Evolutionary conservation across 2,888 invertebrate genomes (phyloP), one percentile per base, ranked within the genome.

Genomic region (Zaprionus lineosus): DNA sequence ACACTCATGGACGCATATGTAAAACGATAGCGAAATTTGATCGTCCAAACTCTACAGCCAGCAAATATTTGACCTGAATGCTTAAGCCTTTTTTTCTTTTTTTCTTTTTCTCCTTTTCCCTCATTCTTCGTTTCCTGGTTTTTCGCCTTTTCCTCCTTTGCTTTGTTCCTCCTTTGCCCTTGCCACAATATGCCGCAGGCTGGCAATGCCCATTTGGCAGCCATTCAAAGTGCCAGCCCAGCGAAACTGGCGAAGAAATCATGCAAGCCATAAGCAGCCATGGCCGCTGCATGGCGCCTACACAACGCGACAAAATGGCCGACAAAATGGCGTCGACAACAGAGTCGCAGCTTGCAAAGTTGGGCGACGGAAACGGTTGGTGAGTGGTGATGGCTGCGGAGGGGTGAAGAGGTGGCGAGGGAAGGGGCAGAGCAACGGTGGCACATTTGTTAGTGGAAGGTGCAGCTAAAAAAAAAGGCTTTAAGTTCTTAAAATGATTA

Each of bases 241-340:
- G 33, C 33, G 52, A 41, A 52, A 57, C 43, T 70, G 48, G 61
- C 41, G 44, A 61, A 65, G 60, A 74, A 66, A 66, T 75, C 78
- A 72, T 63, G 53, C 56, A 61, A 60, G 52, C 53, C 57, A 56
- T 37, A 58, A 51, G 51, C 46, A 67, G 65, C 40, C 67, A 71
- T 41, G 75, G 75, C 50, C 67, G 56, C 47, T 67, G 59, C 66
- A 66, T 79, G 77, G 77, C 77, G 77, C 79, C 77, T 75, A 72
- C 73, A 60, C 55, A 66, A 48, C 48, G 78, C 74, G 60, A 72
- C 72, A 58, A 69, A 77, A 75, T 55, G 71, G 75, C 79, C 82
- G 74, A 56, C 75, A 46, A 77, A 59, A 68, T 78, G 83, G 76
- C 79, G 77, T 26, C 74, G 26, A 12, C 47, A 26, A 31, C 33